These are phyloP conservation scores for Pelagia noctiluca DNA, from an alignment of 30 jellyfish, hydroid and myxozoan genomes.

Conservation along the genomic window DNA sequence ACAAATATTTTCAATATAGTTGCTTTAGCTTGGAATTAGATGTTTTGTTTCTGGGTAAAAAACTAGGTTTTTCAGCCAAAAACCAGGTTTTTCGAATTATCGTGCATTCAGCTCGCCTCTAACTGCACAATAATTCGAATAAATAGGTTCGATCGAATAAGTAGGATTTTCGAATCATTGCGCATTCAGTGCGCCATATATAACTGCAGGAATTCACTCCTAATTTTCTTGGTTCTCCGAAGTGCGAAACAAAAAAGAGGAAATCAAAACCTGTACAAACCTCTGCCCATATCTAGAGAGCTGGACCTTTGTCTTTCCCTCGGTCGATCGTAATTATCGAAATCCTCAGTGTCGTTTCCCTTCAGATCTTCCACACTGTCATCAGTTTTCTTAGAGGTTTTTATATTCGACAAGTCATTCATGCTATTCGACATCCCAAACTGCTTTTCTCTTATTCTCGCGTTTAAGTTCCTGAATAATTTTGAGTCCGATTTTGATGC, in stretches of 20 bases:
- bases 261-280: conserved; percentile 22
- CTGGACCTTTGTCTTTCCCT: conserved; percentile 81
- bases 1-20: no score
- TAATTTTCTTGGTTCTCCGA: no score
- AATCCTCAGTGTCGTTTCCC: conserved; percentile 34
- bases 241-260: background rate
- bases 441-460: background rate
- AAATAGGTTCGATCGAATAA: no score
- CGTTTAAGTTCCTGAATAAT: background rate
- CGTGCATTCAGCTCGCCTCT: no score
- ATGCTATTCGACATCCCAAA: conserved; percentile 68
- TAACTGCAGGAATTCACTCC: no score
- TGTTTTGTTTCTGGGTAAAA: no score
- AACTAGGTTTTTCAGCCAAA: conserved; percentile 9
- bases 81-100: conserved; percentile 23
- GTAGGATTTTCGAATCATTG: no score
- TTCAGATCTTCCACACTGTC: conserved; percentile 55
- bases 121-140: no score
- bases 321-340: conserved; percentile 28
- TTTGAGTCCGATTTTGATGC: conserved; percentile 53
- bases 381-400: conserved; percentile 43
- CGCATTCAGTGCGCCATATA: no score
- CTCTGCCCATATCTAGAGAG: conserved; percentile 88
- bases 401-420: conserved; percentile 74
- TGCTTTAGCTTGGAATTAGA: no score